Conservation (phyloP, 1,140 invertebrate species). For the Paramacrobiotus metropolitanus region DNA sequence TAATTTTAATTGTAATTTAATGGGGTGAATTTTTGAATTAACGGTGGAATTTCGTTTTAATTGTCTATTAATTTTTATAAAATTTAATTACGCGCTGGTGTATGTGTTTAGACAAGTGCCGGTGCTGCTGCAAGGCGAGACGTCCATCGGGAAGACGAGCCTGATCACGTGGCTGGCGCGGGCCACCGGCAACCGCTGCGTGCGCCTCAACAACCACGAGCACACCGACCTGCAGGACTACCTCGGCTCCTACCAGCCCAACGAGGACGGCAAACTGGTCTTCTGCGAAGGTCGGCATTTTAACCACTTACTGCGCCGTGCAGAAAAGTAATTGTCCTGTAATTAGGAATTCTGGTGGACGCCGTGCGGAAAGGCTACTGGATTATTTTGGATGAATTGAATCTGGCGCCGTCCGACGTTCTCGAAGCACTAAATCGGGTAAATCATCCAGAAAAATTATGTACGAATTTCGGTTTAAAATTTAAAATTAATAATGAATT, state of each 20-base stretch:
- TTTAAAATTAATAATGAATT: no score
- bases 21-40: no score
- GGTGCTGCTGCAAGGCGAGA: slow-evolving; percentile 78
- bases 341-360: slow-evolving; percentile 68
- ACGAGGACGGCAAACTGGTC: slow-evolving; percentile 57
- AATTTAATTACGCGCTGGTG: no score
- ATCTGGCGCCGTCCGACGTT: slow-evolving; percentile 90
- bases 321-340: no score
- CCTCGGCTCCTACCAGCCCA: slow-evolving; percentile 51
- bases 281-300: slow-evolving; percentile 95
- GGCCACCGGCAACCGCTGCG: slow-evolving; percentile 70
- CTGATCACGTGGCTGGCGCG: slow-evolving; percentile 76
- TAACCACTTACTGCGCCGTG: no score
- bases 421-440: slow-evolving; percentile 90
- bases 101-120: no score
- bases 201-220: slow-evolving; percentile 95
- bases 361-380: slow-evolving; percentile 91
- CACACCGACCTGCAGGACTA: slow-evolving; percentile 59
- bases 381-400: slow-evolving; percentile 97
- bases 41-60: no score
- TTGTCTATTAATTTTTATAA: no score
- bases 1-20: no score
- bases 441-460: no score
- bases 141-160: slow-evolving; percentile 97
- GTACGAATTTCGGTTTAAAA: no score